Evolutionary conservation across 2,888 invertebrate genomes (phyloP), one percentile per base, ranked within the genome.

Genomic region (Cantharis lateralis): DNA sequence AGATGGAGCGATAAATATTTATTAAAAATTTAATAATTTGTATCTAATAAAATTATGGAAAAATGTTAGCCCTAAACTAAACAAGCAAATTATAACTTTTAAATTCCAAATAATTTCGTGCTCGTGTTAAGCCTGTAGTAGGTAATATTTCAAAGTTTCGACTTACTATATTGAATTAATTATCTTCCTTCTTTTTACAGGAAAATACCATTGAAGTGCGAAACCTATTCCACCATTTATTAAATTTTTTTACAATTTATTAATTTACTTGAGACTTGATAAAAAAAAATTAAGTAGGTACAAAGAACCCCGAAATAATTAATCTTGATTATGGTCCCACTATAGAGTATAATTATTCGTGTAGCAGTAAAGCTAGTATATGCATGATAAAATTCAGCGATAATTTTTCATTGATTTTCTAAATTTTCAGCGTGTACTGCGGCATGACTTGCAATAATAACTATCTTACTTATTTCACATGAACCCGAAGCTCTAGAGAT

Each of bases 361-460:
- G 48, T 48, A 48, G 48, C 48, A n/a, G 48, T 48, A 48, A 48
- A 48, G 48, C 48, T 48, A n/a, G n/a, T 48, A n/a, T 16, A 63
- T 66, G 64, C 64, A 20, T 66, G 64, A 66, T 66, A 20, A 20
- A 66, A 66, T 66, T 66, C 24, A 20, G n/a, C 20, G 24, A n/a
- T 66, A 66, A 66, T 66, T 66, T 66, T 66, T 24, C 64, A 66
- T 66, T 24, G 16, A 66, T 66, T 66, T 66, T 48, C n/a, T n/a
- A 48, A 32, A 48, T 48, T 48, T 48, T 48, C n/a, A 66, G n/a
- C 24, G n/a, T 24, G 18, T 66, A 66, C 24, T 66, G 64, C 64
- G 64, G 13, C 16, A 24, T 66, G 64, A 66, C 64, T 66, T 66
- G 64, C n/a, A 18, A 11, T 20, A 20, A 66, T 20, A 66, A 66